Evolutionary conservation across 2,113 vertebrate genomes (phyloP), one percentile per base, ranked within the genome.

Genomic region (Scomber japonicus): DNA sequence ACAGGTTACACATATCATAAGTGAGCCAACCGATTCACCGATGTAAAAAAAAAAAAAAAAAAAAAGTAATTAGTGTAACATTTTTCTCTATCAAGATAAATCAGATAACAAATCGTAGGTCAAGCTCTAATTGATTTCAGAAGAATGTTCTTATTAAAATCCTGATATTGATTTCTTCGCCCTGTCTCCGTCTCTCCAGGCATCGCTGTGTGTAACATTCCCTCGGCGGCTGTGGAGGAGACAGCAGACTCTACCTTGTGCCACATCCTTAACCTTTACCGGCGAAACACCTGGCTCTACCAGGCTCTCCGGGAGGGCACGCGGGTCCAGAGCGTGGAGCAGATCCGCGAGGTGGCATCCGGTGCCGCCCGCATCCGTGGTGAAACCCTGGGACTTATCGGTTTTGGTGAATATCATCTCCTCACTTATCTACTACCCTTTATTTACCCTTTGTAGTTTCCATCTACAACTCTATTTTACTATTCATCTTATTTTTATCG

Each of bases 261-360:
- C 91, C 98, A 99, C 82, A 94, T 99, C 67, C 96, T 99, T 30
- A 99, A 99, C 93, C 95, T 99, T 1, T 99, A 99, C 94, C 95
- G 98, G n/a, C 91, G 98, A n/a, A 99, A 98, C 96, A 98, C 98
- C 0, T 99, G 98, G 98, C 96, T 99, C 16, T 98, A 98, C 94
- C 98, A 99, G 95, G 97, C 97, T 0, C 96, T 99, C 90, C 95
- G 97, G 8, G 98, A 99, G 80, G 98, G 98, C 74, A 98, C 98
- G 11, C 92, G 98, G 11, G 97, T 99, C 61, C 97, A 99, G 94
- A 99, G 97, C 0, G 97, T 99, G 75, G 98, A 99, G 91, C 97
- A 99, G 94, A 99, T 99, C 87, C 94, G 97, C 0, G 98, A 99
- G 86, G 97, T 98, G 83, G 97, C 97, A 11, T 99, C 97, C 0